Percentiles rank a stretch among this genome's conserved stretches.
phyloP scores from a whole-genome alignment of 2,797 vertebrate genomes.

The Enteromius thamalakanensis region DNA sequence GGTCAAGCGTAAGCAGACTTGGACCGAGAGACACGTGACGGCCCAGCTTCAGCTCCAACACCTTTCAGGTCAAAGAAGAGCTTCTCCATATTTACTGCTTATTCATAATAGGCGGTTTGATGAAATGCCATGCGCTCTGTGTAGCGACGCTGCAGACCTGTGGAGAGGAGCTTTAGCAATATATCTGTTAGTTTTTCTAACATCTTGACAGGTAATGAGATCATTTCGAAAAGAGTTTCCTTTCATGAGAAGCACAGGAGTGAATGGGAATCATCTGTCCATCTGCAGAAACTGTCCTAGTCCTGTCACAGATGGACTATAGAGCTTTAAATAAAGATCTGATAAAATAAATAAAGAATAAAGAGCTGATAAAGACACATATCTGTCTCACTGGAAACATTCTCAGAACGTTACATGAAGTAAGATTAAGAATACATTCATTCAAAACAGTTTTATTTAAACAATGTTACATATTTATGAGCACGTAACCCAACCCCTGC shows the following conservation, averaged over 20 bases:
- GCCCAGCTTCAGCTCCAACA: neutral
- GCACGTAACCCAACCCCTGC: too few species aligned
- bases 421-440: too few species aligned
- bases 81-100: neutral
- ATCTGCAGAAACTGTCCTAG: slow-evolving; percentile 10
- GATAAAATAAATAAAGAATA: too few species aligned
- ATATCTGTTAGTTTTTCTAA: neutral
- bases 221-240: neutral
- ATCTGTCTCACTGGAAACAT: too few species aligned
- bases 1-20: slow-evolving; percentile 11
- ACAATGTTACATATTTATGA: too few species aligned
- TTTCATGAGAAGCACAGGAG: neutral
- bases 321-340: neutral
- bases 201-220: slow-evolving; percentile 11
- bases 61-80: slow-evolving; percentile 1
- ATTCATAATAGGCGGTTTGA: neutral
- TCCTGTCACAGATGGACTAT: slow-evolving; percentile 7
- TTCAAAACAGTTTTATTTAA: too few species aligned
- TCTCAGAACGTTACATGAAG: too few species aligned
- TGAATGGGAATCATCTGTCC: slow-evolving; percentile 1
- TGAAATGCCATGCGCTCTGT: neutral
- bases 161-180: neutral
- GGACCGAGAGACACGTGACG: neutral
- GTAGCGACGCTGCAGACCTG: neutral
- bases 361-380: neutral